phyloP scores from a whole-genome alignment of 2,113 vertebrate genomes.

The Istiophorus platypterus region DNA sequence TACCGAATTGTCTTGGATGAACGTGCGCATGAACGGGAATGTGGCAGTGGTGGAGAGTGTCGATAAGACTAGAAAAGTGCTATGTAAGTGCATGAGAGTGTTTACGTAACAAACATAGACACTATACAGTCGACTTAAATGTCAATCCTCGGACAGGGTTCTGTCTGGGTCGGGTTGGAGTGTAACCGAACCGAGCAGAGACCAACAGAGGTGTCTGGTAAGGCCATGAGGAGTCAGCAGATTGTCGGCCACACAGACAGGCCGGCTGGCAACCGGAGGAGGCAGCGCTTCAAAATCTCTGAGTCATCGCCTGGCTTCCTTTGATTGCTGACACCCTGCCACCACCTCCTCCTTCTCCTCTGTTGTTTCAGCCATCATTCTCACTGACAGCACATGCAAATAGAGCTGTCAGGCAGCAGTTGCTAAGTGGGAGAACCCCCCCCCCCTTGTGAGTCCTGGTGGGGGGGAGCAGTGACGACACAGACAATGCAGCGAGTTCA shows the following conservation, averaged over 20 bases:
- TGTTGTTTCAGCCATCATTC: constrained; percentile 49
- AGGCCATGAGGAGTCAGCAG: constrained; percentile 62
- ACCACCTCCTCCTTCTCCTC: constrained; percentile 7
- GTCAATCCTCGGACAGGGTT: background rate
- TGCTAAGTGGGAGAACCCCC: constrained; percentile 19
- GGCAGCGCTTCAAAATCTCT: constrained; percentile 62
- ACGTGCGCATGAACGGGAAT: too few relatives aligned
- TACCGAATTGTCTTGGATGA: too few relatives aligned
- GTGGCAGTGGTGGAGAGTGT: too few relatives aligned
- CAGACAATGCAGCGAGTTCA: constrained; percentile 23
- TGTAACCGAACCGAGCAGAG: constrained; percentile 38
- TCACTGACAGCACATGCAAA: constrained; percentile 51
- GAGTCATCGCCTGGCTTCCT: constrained; percentile 69
- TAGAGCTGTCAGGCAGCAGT: constrained; percentile 35
- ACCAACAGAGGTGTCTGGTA: constrained; percentile 46
- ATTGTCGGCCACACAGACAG: constrained; percentile 56
- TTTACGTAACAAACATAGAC: too few relatives aligned
- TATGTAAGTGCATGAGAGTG: too few relatives aligned
- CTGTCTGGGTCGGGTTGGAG: constrained; percentile 28
- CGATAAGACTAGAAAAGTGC: too few relatives aligned
- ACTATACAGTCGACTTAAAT: too few relatives aligned
- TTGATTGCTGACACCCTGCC: constrained; percentile 22
- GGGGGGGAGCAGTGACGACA: background rate
- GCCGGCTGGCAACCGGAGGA: constrained; percentile 59
- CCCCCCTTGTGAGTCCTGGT: background rate